Conservation (phyloP, 2,888 invertebrate species). For the Leptinotarsa tumamoca region DNA sequence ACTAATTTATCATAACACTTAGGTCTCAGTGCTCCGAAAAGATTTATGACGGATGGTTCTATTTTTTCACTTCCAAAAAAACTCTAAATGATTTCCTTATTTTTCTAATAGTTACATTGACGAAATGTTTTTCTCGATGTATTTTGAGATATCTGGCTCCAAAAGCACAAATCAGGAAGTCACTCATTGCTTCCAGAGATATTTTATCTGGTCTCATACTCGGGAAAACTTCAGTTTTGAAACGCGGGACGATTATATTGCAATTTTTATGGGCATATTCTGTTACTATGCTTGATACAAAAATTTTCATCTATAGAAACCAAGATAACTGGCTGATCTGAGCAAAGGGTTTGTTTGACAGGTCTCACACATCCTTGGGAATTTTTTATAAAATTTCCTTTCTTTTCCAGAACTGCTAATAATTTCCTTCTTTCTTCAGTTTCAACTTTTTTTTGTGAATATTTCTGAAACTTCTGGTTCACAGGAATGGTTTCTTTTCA, state of each 20-base stretch:
- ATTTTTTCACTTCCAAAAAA: constrained; percentile 18
- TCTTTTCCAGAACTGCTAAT: neutral
- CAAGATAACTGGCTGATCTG: neutral
- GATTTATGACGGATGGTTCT: neutral
- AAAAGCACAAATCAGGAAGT: constrained; percentile 24
- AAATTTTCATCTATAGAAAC: neutral
- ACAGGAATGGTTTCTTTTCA: neutral
- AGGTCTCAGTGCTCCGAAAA: neutral
- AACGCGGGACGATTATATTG: too few relatives aligned
- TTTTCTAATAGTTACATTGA: constrained; percentile 24
- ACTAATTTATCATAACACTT: constrained; percentile 3
- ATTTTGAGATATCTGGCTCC: constrained; percentile 21
- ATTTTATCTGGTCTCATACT: constrained; percentile 30
- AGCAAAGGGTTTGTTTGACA: neutral
- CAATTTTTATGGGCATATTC: neutral
- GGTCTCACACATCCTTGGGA: neutral
- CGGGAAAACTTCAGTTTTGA: constrained; percentile 26
- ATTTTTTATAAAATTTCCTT: neutral
- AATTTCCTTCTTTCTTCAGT: neutral
- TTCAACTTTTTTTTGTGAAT: neutral
- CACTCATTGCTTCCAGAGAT: constrained; percentile 10
- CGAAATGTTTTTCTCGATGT: constrained; percentile 17
- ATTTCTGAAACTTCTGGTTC: neutral
- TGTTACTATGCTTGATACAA: neutral
- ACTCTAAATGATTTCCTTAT: constrained; percentile 9